phyloP scores from a whole-genome alignment of 1,140 invertebrate species.

The Drosophila saltans region DNA sequence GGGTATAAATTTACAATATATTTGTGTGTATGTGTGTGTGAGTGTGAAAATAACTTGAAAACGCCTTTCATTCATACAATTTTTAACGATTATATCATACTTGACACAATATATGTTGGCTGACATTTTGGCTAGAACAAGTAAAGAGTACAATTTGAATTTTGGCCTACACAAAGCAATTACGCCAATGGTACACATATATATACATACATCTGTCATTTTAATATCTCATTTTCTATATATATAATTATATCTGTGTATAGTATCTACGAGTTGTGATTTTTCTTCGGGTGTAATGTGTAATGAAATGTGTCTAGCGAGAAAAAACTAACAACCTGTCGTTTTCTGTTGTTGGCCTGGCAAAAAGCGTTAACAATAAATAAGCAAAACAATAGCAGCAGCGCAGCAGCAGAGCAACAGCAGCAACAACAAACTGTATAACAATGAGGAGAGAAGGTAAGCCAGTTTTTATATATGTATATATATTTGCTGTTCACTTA shows the following conservation, averaged over 20 bases:
- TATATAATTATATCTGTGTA: constrained; percentile 12
- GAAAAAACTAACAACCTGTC: constrained; percentile 75
- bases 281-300: constrained; percentile 51
- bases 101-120: constrained; percentile 57
- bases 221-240: constrained; percentile 36
- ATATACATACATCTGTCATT: constrained; percentile 27
- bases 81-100: constrained; percentile 69
- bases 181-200: background rate
- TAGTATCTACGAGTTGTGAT: constrained; percentile 21
- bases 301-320: constrained; percentile 73
- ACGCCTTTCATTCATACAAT: constrained; percentile 68
- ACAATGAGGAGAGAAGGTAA: constrained; percentile 80
- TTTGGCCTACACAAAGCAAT: constrained; percentile 36
- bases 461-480: constrained; percentile 57
- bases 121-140: constrained; percentile 72
- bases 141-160: constrained; percentile 32
- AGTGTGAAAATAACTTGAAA: constrained; percentile 62
- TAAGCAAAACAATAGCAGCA: constrained; percentile 70
- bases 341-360: constrained; percentile 52
- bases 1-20: background rate
- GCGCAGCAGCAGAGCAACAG: constrained; percentile 22
- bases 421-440: constrained; percentile 62
- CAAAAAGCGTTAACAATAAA: constrained; percentile 79
- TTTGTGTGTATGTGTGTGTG: background rate
- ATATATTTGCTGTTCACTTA: constrained; percentile 31